phyloP scores from a whole-genome alignment of 1,140 invertebrate genomes.

The Bicyclus anynana region DNA sequence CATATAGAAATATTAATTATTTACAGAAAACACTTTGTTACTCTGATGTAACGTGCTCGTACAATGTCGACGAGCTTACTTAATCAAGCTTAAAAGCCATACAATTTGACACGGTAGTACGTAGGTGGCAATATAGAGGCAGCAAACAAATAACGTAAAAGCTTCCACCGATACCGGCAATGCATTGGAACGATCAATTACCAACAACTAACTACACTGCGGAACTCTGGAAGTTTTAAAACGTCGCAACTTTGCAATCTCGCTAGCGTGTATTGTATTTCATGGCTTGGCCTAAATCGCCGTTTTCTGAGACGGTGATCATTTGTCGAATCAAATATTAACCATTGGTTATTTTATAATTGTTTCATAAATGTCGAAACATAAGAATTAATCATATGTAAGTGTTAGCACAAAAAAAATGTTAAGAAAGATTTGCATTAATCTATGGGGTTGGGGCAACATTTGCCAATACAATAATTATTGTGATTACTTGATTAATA shows the following conservation, averaged over 20 bases:
- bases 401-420: no score
- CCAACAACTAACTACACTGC: conserved; percentile 17
- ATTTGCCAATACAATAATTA: no score
- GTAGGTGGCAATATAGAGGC: background rate
- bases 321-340: no score
- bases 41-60: background rate
- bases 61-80: background rate
- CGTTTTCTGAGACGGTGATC: no score
- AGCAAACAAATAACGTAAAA: conserved; percentile 35
- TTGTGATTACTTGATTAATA: no score
- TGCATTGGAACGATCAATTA: conserved; percentile 29
- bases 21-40: background rate
- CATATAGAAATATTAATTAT: background rate
- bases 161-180: conserved; percentile 8
- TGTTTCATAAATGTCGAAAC: no score
- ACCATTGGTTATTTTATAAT: no score
- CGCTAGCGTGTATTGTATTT: conserved; percentile 34
- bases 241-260: conserved; percentile 44
- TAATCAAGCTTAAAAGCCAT: conserved; percentile 33
- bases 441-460: no score
- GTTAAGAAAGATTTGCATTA: no score
- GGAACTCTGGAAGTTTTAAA: conserved; percentile 47
- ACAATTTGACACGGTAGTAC: conserved; percentile 26
- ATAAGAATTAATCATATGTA: no score
- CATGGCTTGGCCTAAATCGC: conserved; percentile 31